Percentiles rank a stretch among this genome's conserved stretches.
Conservation (phyloP, 2,797 vertebrate genomes). For the Falco cherrug region DNA sequence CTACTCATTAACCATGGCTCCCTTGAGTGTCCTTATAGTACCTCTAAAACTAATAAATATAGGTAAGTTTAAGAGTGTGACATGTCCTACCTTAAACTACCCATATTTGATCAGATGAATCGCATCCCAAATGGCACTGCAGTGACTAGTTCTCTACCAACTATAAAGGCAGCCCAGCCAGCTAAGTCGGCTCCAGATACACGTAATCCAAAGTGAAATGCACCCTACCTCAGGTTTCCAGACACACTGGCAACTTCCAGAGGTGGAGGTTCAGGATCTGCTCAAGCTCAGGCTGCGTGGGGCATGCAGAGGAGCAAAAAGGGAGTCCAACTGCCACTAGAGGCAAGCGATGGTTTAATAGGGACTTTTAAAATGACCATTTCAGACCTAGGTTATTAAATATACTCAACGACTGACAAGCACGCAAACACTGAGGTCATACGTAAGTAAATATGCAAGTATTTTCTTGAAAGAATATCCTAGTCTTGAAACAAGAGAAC, state of each 20-base stretch:
- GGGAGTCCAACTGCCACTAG: neutral
- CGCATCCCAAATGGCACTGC: neutral
- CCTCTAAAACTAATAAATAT: neutral
- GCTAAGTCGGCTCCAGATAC: neutral
- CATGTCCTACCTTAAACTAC: neutral
- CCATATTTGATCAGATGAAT: neutral
- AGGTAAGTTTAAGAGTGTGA: neutral
- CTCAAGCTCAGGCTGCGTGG: neutral
- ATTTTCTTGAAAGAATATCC: neutral
- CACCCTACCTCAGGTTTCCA: neutral
- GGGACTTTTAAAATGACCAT: neutral
- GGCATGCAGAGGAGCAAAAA: neutral
- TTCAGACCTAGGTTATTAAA: neutral
- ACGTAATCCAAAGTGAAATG: accelerated
- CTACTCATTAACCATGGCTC: accelerated
- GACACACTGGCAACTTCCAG: neutral
- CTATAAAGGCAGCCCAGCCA: neutral
- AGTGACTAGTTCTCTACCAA: neutral
- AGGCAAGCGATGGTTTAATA: accelerated
- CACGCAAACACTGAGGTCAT: accelerated
- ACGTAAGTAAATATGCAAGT: accelerated
- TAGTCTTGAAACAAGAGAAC: neutral
- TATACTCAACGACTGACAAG: too few relatives aligned
- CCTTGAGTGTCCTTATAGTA: neutral
- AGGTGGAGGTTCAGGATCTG: neutral